A percentile compares a stretch with the other conserved stretches of the same genome.
phyloP scores from a whole-genome alignment of 1,140 invertebrate genomes.

The Papilio machaon region DNA sequence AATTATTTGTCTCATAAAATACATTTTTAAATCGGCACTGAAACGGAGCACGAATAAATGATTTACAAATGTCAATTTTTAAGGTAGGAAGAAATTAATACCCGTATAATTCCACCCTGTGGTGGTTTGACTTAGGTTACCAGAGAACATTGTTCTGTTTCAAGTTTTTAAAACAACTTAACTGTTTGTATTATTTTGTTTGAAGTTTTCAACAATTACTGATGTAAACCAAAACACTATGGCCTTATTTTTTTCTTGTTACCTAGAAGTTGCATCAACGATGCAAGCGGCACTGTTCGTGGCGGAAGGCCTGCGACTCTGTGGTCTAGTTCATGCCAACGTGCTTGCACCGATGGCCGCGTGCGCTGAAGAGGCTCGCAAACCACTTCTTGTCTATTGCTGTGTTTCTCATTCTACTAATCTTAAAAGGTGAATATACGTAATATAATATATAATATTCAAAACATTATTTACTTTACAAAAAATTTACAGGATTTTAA shows the following conservation, averaged over 20 bases:
- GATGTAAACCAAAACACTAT: not conserved
- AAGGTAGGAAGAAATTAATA: too few species aligned
- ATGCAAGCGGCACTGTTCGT: conserved; percentile 92
- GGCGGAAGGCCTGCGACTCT: conserved; percentile 92
- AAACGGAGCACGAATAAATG: not conserved
- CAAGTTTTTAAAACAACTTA: too few species aligned
- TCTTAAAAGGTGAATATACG: conserved; percentile 88
- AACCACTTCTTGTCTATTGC: conserved; percentile 91
- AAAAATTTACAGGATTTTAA: too few species aligned
- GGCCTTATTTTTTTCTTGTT: not conserved
- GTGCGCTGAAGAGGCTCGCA: conserved; percentile 88
- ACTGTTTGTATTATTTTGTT: not conserved
- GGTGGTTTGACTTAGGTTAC: not conserved
- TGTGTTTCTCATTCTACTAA: conserved; percentile 90
- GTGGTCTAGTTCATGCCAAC: conserved; percentile 91
- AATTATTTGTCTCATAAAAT: not conserved
- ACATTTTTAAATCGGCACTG: not conserved
- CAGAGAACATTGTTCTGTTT: not conserved
- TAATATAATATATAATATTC: too few species aligned
- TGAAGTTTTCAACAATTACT: not conserved
- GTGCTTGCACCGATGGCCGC: conserved; percentile 91
- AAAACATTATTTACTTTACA: too few species aligned
- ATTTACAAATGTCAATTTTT: too few species aligned
- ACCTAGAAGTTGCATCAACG: conserved; percentile 90
- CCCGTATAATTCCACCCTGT: too few species aligned